phyloP scores from a whole-genome alignment of 1,140 invertebrate species.

The Drosophila burlai region DNA sequence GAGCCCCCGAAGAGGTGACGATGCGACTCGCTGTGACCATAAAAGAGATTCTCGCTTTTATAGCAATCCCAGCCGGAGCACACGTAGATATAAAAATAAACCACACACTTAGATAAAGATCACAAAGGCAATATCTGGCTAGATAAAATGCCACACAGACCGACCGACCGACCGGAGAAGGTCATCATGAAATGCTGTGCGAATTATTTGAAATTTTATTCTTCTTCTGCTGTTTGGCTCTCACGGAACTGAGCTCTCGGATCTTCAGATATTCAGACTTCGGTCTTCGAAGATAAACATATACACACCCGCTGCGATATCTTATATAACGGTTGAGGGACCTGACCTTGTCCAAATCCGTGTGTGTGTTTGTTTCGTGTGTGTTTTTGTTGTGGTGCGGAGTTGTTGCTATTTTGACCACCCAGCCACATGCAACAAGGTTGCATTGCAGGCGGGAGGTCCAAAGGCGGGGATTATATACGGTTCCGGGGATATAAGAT shows the following conservation, averaged over 20 bases:
- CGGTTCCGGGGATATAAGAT: constrained; percentile 7
- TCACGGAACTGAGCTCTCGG: constrained; percentile 47
- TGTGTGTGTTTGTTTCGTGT: not conserved
- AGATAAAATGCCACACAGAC: constrained; percentile 78
- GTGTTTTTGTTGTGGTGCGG: not conserved
- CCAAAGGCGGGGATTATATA: constrained; percentile 5
- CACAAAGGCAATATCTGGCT: constrained; percentile 81
- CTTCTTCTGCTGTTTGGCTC: constrained; percentile 24
- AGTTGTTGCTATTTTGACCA: constrained; percentile 27
- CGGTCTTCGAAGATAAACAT: constrained; percentile 29
- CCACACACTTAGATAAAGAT: constrained; percentile 84
- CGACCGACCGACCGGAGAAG: constrained; percentile 45
- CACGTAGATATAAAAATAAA: constrained; percentile 69
- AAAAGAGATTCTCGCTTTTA: constrained; percentile 81
- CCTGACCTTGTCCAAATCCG: constrained; percentile 52
- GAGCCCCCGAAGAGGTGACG: constrained; percentile 51
- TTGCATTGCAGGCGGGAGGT: constrained; percentile 32
- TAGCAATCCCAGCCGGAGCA: constrained; percentile 69
- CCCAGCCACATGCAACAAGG: constrained; percentile 47
- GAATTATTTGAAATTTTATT: constrained; percentile 68
- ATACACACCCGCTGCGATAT: constrained; percentile 42
- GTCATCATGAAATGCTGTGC: constrained; percentile 79
- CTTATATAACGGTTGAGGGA: constrained; percentile 39
- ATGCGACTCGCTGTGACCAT: constrained; percentile 79
- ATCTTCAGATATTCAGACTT: constrained; percentile 33